Evolutionary conservation across 2,113 vertebrate genomes (phyloP), one percentile per base, ranked within the genome.

Genomic region (Urocolius indicus): DNA sequence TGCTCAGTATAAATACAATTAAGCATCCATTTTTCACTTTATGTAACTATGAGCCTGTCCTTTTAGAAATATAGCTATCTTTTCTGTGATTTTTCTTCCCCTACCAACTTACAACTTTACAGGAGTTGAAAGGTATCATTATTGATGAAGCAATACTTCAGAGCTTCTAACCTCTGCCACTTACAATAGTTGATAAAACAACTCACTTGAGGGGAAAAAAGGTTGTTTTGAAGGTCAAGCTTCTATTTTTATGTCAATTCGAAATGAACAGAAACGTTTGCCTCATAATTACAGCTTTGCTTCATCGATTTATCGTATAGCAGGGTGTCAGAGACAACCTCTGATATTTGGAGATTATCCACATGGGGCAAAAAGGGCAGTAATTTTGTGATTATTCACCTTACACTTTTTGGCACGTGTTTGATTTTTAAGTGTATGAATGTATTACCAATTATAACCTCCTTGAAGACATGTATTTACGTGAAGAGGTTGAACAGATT

Each of bases 351-450:
- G 51, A 66, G 41, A 23, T 58, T n/a, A 66, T 58, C 43, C 19
- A 17, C 0, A 0, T 9, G 13, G 5, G 5, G 12, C 10, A 15
- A 38, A 63, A 46, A 73, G 26, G 19, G 11, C 14, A 13, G 12
- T 34, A 22, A 55, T 52, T 38, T 36, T 0, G 6, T 4, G 0
- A 11, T 75, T 71, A 27, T 67, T 49, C 36, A 19, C 10, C 5
- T 30, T 32, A 20, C 0, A 1, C 27, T 58, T 54, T 54, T 51
- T 79, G 54, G 23, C 19, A 30, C 0, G 0, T 4, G 1, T 59
- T 85, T 77, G 67, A 24, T 24, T 87, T 93, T 71, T 15, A 63
- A 69, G 16, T 43, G 14, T 43, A 16, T 22, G 34, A 61, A 38
- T 2, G 4, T 0, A 0, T 82, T 62, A 51, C 49, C 46, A 43